Evolutionary conservation across 1,140 invertebrate species (phyloP).

Genomic region (Zaprionus ornatus): DNA sequence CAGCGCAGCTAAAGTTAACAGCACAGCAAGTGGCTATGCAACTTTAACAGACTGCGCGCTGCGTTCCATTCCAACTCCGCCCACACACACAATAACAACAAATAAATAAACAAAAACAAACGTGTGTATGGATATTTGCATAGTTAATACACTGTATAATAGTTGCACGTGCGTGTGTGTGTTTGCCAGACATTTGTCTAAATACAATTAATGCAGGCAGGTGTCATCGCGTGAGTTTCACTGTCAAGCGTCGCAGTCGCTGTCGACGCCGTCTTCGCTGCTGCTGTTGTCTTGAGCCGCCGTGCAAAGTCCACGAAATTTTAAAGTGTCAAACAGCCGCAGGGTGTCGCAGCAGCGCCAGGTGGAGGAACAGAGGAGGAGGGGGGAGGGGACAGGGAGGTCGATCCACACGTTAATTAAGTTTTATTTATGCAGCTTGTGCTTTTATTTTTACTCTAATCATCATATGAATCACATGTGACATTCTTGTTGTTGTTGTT

Average conservation of each 20-base stretch:
- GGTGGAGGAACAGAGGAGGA: background rate
- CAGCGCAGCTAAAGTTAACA: slow-evolving; percentile 20
- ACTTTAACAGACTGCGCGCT: slow-evolving; percentile 15
- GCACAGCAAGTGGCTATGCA: slow-evolving; percentile 41
- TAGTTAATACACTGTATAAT: slow-evolving; percentile 17
- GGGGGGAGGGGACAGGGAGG: background rate
- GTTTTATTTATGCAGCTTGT: slow-evolving; percentile 75
- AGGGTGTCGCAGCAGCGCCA: slow-evolving; percentile 11
- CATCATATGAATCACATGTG: slow-evolving; percentile 77
- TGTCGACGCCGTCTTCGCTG: background rate
- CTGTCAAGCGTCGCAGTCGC: slow-evolving; percentile 29
- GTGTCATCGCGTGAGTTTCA: slow-evolving; percentile 39
- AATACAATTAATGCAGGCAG: slow-evolving; percentile 53
- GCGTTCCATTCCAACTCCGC: slow-evolving; percentile 37
- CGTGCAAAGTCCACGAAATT: slow-evolving; percentile 78
- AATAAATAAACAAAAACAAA: slow-evolving; percentile 1
- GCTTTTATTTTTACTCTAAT: slow-evolving; percentile 73
- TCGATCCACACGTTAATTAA: slow-evolving; percentile 75
- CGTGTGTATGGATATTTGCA: slow-evolving; percentile 9
- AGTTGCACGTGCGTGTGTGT: slow-evolving; percentile 7
- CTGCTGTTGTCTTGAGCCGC: slow-evolving; percentile 71
- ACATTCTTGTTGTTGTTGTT: slow-evolving; percentile 63
- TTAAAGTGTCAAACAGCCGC: slow-evolving; percentile 68
- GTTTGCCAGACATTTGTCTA: background rate
- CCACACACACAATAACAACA: slow-evolving; percentile 26